Percentiles rank a stretch among this genome's conserved stretches.
phyloP scores from a whole-genome alignment of 2,797 vertebrate genomes.

The Microchirus variegatus region DNA sequence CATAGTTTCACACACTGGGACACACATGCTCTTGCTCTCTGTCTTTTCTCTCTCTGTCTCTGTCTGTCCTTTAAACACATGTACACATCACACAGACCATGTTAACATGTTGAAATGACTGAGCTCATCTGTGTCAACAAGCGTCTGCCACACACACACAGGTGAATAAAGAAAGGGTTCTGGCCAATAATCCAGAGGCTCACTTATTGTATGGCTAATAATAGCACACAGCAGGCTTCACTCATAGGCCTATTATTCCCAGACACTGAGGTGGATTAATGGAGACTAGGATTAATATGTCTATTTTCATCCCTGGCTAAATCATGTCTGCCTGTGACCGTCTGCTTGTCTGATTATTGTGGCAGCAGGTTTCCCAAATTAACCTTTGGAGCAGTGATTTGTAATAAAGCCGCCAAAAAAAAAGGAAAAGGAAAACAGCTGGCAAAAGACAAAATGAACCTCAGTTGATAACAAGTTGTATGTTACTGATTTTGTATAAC shows the following conservation, averaged over 20 bases:
- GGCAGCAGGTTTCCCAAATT: slow-evolving; percentile 19
- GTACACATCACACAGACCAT: slow-evolving; percentile 3
- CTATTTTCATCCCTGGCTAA: slow-evolving; percentile 58
- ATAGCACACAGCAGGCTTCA: slow-evolving; percentile 54
- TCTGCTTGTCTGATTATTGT: slow-evolving; percentile 34
- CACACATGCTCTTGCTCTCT: slow-evolving; percentile 30
- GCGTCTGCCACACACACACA: slow-evolving; percentile 25
- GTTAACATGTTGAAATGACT: background rate
- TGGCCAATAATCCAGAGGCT: slow-evolving; percentile 47
- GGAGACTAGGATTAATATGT: slow-evolving; percentile 64
- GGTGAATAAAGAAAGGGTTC: slow-evolving; percentile 48
- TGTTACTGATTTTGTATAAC: no score
- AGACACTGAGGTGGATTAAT: slow-evolving; percentile 71
- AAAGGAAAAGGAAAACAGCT: no score
- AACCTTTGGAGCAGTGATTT: background rate
- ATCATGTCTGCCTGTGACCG: slow-evolving; percentile 51
- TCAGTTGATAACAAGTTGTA: no score
- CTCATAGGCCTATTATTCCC: slow-evolving; percentile 53
- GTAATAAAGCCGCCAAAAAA: no score
- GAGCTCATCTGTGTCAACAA: slow-evolving; percentile 52
- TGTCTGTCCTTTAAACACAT: slow-evolving; percentile 2
- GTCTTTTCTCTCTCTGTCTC: background rate
- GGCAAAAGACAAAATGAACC: no score
- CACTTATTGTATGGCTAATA: slow-evolving; percentile 62
- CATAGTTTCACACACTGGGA: slow-evolving; percentile 63